These are phyloP conservation scores for Alligator mississippiensis DNA, from an alignment of 2,113 vertebrate species.

Conservation along the genomic window DNA sequence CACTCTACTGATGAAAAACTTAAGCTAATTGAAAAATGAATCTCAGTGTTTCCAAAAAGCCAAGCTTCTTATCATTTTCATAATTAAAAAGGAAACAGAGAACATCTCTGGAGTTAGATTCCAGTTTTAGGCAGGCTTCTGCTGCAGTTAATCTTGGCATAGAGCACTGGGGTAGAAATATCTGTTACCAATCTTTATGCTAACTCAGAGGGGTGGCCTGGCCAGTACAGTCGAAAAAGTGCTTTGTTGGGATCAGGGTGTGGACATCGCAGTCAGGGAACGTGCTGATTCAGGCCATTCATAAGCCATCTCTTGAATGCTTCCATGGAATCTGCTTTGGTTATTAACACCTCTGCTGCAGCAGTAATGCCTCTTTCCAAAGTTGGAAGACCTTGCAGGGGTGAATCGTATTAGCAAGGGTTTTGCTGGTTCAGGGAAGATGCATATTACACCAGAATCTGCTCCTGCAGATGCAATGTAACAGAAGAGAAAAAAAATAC, in stretches of 20 bases:
- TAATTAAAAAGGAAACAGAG: constrained; percentile 63
- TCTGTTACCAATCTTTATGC: neutral
- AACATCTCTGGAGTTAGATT: neutral
- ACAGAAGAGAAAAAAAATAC: neutral
- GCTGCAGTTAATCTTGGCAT: neutral
- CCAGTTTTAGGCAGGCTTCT: constrained; percentile 46
- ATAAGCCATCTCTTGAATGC: neutral
- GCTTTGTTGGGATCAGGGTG: neutral
- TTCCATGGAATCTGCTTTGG: too few species aligned
- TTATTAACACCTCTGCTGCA: neutral
- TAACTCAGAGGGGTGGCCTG: neutral
- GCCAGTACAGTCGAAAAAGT: accelerated
- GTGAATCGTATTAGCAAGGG: neutral
- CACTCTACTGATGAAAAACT: constrained; percentile 58
- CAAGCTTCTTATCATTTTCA: constrained; percentile 69
- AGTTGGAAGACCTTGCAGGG: neutral
- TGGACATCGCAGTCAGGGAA: neutral
- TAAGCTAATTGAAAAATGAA: constrained; percentile 72
- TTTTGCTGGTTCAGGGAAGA: neutral
- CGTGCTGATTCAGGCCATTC: neutral
- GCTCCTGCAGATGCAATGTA: neutral
- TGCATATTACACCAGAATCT: neutral
- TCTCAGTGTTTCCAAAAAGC: constrained; percentile 62
- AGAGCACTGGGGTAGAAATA: neutral
- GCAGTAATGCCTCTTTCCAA: neutral